These are phyloP conservation scores for Hemibates koningsi DNA, from an alignment of 2,113 vertebrate species.

Conservation along the genomic window DNA sequence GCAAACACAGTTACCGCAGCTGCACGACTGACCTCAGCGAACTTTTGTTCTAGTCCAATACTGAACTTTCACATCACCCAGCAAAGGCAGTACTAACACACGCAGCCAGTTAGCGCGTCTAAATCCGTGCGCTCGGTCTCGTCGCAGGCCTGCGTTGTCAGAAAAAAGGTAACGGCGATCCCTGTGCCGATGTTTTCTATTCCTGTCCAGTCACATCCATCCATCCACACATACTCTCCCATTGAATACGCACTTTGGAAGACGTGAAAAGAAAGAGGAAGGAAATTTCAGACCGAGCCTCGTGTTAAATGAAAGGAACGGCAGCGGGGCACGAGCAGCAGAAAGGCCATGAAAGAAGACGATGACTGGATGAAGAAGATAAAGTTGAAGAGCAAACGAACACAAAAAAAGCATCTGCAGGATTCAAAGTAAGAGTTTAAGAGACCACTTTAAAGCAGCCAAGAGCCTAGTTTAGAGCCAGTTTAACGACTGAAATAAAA, in stretches of 20 bases:
- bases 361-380: neutral
- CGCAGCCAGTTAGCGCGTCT: neutral
- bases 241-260: neutral
- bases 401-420: neutral
- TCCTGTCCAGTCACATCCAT: neutral
- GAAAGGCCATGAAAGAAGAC: neutral
- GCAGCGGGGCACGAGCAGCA: neutral
- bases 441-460: neutral
- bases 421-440: neutral
- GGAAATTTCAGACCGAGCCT: neutral
- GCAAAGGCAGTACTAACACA: neutral
- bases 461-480: neutral
- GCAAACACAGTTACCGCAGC: neutral
- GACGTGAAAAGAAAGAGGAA: neutral
- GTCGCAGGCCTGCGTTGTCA: neutral
- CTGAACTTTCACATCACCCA: neutral
- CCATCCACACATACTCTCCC: neutral
- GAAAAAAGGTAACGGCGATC: neutral
- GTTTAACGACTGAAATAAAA: constrained; percentile 15
- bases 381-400: neutral
- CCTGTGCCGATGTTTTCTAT: neutral
- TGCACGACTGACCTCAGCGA: neutral
- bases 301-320: neutral
- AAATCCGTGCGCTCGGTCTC: neutral
- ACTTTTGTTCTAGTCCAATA: neutral